A percentile compares a stretch with the other conserved stretches of the same genome.
Evolutionary conservation across 2,888 invertebrate species (phyloP).

Genomic region (Lasioglossum calceatum): DNA sequence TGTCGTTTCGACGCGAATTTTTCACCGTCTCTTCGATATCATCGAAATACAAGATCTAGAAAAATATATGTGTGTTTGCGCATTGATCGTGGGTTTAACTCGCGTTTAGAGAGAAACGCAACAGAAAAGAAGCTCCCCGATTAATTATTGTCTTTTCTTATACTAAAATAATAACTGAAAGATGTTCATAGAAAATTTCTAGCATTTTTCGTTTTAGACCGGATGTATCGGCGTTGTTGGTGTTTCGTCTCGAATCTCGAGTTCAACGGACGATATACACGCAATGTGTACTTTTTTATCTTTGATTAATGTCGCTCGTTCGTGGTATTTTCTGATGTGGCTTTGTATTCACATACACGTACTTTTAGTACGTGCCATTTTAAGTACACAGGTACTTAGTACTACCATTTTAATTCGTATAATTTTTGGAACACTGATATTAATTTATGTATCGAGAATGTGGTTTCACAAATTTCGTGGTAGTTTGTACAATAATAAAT

Average conservation of each 20-base stretch:
- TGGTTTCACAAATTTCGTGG: too few species aligned
- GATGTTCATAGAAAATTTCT: background rate
- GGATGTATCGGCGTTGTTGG: background rate
- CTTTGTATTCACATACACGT: too few species aligned
- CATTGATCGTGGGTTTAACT: background rate
- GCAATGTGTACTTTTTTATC: conserved; percentile 24
- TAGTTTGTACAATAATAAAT: too few species aligned
- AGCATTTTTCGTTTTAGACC: background rate
- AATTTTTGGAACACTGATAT: too few species aligned
- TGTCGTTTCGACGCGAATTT: conserved; percentile 19
- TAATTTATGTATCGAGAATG: too few species aligned
- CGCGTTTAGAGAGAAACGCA: background rate
- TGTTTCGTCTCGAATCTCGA: background rate
- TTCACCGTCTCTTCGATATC: conserved; percentile 7
- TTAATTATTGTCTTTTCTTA: background rate
- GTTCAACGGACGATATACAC: conserved; percentile 1
- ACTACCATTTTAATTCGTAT: too few species aligned
- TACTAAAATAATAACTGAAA: background rate
- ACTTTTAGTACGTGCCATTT: too few species aligned
- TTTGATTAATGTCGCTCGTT: conserved; percentile 7
- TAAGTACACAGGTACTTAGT: too few species aligned
- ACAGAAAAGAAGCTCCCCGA: background rate
- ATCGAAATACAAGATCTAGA: conserved; percentile 50
- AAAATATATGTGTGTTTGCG: conserved; percentile 29
- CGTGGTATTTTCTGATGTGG: background rate